Evolutionary conservation across 2,113 vertebrate species (phyloP).

Genomic region (Scomber japonicus): DNA sequence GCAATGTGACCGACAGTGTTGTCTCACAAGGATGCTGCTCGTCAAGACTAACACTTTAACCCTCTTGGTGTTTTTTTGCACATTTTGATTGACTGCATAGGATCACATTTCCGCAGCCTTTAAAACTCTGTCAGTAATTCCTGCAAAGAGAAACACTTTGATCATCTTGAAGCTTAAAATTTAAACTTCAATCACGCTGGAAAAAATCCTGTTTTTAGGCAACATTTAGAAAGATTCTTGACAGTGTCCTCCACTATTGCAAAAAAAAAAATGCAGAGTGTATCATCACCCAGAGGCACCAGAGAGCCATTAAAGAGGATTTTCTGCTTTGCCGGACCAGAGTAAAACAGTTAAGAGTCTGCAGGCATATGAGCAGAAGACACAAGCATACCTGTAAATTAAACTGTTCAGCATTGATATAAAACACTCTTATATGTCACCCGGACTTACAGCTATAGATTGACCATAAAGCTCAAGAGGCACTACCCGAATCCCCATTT

Average conservation of each 20-base stretch:
- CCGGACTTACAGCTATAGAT: conserved; percentile 45
- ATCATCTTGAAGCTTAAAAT: neutral
- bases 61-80: neutral
- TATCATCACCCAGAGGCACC: conserved; percentile 5
- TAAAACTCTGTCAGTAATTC: neutral
- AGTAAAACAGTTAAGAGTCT: conserved; percentile 1
- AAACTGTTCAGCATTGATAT: conserved; percentile 26
- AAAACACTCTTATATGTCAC: conserved; percentile 20
- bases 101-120: conserved; percentile 1
- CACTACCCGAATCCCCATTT: conserved; percentile 56
- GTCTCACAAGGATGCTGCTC: neutral
- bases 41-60: neutral
- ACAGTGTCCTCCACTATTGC: neutral
- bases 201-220: neutral
- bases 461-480: conserved; percentile 58
- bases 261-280: conserved; percentile 33
- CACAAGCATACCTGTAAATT: conserved; percentile 29
- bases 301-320: conserved; percentile 21
- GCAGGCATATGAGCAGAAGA: conserved; percentile 2
- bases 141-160: neutral
- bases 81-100: neutral
- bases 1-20: neutral
- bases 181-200: neutral
- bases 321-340: conserved; percentile 21
- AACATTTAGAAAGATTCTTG: neutral